These are phyloP conservation scores for Tholera decimalis DNA, from an alignment of 2,888 invertebrate species.

Conservation along the genomic window DNA sequence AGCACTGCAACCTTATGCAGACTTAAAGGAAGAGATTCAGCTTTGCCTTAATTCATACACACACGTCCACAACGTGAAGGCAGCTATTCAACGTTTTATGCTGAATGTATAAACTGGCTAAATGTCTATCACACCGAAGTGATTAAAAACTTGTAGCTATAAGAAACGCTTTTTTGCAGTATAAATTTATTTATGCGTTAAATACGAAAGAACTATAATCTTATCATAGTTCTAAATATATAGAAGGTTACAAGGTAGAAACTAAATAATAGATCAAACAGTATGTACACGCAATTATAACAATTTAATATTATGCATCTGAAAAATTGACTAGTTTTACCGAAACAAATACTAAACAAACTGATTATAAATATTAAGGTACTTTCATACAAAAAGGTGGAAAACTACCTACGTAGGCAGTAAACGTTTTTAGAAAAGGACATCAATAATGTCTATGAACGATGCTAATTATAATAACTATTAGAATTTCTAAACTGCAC, in stretches of 20 bases:
- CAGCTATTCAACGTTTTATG: constrained; percentile 37
- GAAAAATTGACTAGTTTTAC: constrained; percentile 49
- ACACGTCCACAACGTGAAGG: constrained; percentile 38
- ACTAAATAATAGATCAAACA: constrained; percentile 61
- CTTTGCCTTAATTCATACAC: constrained; percentile 36
- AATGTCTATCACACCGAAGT: constrained; percentile 49
- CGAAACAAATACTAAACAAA: constrained; percentile 34
- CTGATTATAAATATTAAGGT: constrained; percentile 33
- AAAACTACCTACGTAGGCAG: constrained; percentile 64
- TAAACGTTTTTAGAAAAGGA: constrained; percentile 71
- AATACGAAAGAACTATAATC: constrained; percentile 66
- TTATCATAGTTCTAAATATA: constrained; percentile 65
- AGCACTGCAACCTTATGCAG: constrained; percentile 10
- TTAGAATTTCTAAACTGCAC: constrained; percentile 82
- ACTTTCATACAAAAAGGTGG: constrained; percentile 62
- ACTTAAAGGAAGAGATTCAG: constrained; percentile 47
- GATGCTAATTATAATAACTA: constrained; percentile 77
- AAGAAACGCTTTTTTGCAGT: constrained; percentile 36
- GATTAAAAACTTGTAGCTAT: constrained; percentile 48
- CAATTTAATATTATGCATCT: constrained; percentile 54
- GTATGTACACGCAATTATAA: constrained; percentile 58
- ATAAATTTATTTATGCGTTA: constrained; percentile 39
- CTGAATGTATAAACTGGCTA: constrained; percentile 44
- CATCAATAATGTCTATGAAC: constrained; percentile 77
- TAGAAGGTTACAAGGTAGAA: constrained; percentile 57